Conservation (phyloP, 2,888 invertebrate genomes). For the Nomada ruficornis region DNA sequence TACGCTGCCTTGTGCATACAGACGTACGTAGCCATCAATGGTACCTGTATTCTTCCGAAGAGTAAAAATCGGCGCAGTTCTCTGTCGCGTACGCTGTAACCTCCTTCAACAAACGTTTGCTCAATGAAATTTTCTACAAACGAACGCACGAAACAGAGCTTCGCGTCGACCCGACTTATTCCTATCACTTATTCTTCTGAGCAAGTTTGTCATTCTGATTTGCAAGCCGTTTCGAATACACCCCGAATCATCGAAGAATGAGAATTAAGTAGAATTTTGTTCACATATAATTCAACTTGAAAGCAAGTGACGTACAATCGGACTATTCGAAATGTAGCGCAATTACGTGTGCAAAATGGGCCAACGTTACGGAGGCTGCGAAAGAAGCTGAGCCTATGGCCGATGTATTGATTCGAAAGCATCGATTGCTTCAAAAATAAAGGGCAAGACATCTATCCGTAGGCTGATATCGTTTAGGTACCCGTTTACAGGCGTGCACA, state of each 20-base stretch:
- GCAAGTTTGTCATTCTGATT: no score
- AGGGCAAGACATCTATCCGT: constrained; percentile 71
- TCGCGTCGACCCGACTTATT: neutral
- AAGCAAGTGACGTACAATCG: no score
- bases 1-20: constrained; percentile 60
- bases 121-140: constrained; percentile 36
- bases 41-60: constrained; percentile 52
- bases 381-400: constrained; percentile 36
- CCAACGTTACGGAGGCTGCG: constrained; percentile 26
- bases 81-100: constrained; percentile 22
- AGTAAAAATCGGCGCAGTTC: constrained; percentile 33
- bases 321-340: no score
- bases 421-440: constrained; percentile 78
- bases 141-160: neutral
- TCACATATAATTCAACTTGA: no score
- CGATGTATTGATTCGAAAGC: constrained; percentile 75
- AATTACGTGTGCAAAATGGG: neutral
- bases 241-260: no score
- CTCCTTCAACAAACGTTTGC: constrained; percentile 39
- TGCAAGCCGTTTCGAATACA: no score
- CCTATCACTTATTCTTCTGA: no score
- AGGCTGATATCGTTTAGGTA: constrained; percentile 58
- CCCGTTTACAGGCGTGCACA: constrained; percentile 57
- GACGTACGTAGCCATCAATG: constrained; percentile 61
- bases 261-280: no score